Percentiles rank a stretch among this genome's conserved stretches.
phyloP scores from a whole-genome alignment of 1,140 invertebrate species.

The Drosophila kepulauana region DNA sequence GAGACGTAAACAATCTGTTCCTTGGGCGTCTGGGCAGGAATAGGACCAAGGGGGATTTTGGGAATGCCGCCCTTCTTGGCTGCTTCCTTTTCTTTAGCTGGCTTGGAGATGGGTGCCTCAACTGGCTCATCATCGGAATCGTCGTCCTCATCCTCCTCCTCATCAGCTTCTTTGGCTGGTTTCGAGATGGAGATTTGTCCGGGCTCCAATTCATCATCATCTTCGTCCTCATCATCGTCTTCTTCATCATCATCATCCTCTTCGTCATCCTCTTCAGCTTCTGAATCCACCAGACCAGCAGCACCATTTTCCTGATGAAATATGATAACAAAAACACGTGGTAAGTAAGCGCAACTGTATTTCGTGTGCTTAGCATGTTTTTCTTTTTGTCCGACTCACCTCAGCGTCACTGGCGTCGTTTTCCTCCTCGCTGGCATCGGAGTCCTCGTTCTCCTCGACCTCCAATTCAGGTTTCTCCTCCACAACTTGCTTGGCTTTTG shows the following conservation, averaged over 20 bases:
- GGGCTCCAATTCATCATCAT: conserved; percentile 54
- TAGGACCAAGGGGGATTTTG: conserved; percentile 40
- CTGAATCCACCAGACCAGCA: conserved; percentile 30
- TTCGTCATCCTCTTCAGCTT: conserved; percentile 52
- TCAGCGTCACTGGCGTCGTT: conserved; percentile 56
- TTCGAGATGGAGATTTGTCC: conserved; percentile 36
- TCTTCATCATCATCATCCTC: conserved; percentile 38
- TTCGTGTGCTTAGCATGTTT: background rate
- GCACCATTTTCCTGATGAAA: conserved; percentile 31
- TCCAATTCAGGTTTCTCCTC: conserved; percentile 47
- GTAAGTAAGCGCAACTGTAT: background rate
- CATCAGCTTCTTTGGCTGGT: conserved; percentile 5
- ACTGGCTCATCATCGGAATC: conserved; percentile 48
- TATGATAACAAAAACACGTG: conserved; percentile 6
- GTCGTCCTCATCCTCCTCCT: conserved; percentile 44
- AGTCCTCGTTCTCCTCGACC: conserved; percentile 54
- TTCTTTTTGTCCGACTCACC: conserved; percentile 26
- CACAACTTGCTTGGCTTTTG: conserved; percentile 47
- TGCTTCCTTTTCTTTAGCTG: conserved; percentile 2
- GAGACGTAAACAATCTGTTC: conserved; percentile 35
- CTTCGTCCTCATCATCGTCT: conserved; percentile 37
- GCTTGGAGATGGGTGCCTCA: conserved; percentile 50
- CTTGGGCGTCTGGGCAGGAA: conserved; percentile 47
- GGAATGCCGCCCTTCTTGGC: conserved; percentile 56
- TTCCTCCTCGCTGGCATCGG: conserved; percentile 51